These are phyloP conservation scores for Menidia beryllina DNA, from an alignment of 2,113 vertebrate genomes.

Conservation along the genomic window DNA sequence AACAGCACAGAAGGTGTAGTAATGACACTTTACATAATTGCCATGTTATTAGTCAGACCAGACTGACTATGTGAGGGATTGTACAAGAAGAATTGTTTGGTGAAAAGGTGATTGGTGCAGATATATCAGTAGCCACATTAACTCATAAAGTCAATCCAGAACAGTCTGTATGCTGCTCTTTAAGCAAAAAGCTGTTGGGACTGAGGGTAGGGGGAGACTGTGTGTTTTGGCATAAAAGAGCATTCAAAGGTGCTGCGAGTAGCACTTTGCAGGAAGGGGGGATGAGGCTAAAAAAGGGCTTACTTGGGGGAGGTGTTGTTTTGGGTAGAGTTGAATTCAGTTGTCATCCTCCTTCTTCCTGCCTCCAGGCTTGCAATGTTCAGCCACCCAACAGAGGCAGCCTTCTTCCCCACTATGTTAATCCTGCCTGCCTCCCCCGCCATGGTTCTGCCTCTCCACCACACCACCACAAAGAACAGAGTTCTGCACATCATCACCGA, in stretches of 20 bases:
- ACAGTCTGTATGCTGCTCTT: too few species aligned
- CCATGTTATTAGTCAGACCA: background rate
- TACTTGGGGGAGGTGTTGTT: slow-evolving; percentile 54
- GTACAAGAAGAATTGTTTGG: background rate
- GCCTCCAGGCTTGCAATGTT: slow-evolving; percentile 60
- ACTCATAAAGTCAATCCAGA: background rate
- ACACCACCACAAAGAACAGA: slow-evolving; percentile 63
- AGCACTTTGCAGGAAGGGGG: slow-evolving; percentile 7
- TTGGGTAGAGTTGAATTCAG: slow-evolving; percentile 44
- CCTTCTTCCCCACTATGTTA: slow-evolving; percentile 73
- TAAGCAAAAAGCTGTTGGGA: background rate
- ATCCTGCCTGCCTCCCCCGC: slow-evolving; percentile 66
- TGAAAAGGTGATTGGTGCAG: background rate
- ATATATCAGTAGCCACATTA: background rate
- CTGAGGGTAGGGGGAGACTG: background rate
- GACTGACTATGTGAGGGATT: background rate
- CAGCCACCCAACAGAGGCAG: slow-evolving; percentile 69
- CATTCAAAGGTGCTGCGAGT: background rate
- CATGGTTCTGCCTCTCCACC: slow-evolving; percentile 41
- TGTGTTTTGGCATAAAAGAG: background rate
- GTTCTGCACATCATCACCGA: slow-evolving; percentile 42
- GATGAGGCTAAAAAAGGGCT: slow-evolving; percentile 7
- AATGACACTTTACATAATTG: background rate
- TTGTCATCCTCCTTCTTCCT: slow-evolving; percentile 65
- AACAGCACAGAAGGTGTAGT: background rate